These are phyloP conservation scores for Lamellibrachia columna DNA, from an alignment of 2,888 invertebrate genomes.

Conservation along the genomic window DNA sequence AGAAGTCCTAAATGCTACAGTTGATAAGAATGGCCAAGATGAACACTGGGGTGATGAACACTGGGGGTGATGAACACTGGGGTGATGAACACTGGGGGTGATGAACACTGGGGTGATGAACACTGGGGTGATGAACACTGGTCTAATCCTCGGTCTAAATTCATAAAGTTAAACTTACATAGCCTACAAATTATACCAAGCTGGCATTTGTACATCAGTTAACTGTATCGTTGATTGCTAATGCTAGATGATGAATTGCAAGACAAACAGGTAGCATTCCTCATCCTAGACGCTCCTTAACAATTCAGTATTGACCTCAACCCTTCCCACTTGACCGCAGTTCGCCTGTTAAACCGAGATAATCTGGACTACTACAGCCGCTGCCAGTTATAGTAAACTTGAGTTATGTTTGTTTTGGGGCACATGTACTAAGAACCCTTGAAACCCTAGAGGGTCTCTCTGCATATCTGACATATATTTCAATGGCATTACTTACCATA, in stretches of 20 bases:
- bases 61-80: background rate
- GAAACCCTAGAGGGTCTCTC: background rate
- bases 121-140: background rate
- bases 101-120: background rate
- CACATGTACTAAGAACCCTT: background rate
- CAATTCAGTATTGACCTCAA: slow-evolving; percentile 3
- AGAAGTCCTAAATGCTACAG: background rate
- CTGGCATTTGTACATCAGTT: background rate
- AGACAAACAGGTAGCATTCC: background rate
- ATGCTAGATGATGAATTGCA: background rate
- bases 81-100: background rate
- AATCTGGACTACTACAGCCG: background rate
- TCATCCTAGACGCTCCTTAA: background rate
- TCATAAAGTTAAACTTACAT: background rate
- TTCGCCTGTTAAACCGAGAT: background rate
- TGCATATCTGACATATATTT: background rate
- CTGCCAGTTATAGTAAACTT: background rate
- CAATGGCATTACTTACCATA: background rate
- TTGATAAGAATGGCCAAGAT: background rate
- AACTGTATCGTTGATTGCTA: background rate
- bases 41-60: background rate
- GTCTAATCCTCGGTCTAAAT: background rate
- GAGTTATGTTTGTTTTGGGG: background rate
- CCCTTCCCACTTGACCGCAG: background rate
- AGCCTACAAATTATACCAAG: background rate